Evolutionary conservation across 2,113 vertebrate species (phyloP).

Genomic region (Ellobius talpinus): DNA sequence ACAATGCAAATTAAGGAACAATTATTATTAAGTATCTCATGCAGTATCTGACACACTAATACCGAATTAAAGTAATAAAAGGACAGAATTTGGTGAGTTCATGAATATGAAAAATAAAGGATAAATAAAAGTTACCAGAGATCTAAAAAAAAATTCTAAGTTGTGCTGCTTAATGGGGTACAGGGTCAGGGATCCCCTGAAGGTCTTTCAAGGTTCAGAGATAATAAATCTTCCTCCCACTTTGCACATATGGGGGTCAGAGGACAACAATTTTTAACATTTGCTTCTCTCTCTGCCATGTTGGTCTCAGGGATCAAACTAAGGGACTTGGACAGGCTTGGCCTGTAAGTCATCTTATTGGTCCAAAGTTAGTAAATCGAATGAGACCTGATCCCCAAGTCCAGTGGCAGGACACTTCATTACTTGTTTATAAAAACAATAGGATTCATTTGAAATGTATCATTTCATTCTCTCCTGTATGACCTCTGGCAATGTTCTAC

Average conservation of each 20-base stretch:
- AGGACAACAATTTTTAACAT: no score
- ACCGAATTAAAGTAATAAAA: conserved; percentile 56
- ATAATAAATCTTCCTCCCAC: no score
- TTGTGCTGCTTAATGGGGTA: background rate
- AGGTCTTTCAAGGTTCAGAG: background rate
- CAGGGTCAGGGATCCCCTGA: background rate
- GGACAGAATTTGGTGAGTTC: conserved; percentile 46
- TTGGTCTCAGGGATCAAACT: background rate
- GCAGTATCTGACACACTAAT: conserved; percentile 46
- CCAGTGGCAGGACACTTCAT: background rate
- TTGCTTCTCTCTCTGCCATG: background rate
- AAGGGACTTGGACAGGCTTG: background rate
- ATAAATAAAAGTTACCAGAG: conserved; percentile 25
- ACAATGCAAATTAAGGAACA: conserved; percentile 59
- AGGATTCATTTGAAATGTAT: background rate
- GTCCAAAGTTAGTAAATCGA: background rate
- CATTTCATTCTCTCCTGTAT: background rate
- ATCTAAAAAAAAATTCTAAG: no score
- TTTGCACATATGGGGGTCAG: background rate
- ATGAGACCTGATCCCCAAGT: background rate
- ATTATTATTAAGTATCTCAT: conserved; percentile 56
- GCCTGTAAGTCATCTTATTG: no score
- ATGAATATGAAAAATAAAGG: conserved; percentile 38
- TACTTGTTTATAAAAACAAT: background rate
- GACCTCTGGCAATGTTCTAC: background rate